These are phyloP conservation scores for Oxyteleia sp. DNA, from an alignment of 2,888 invertebrate genomes.

Conservation along the genomic window DNA sequence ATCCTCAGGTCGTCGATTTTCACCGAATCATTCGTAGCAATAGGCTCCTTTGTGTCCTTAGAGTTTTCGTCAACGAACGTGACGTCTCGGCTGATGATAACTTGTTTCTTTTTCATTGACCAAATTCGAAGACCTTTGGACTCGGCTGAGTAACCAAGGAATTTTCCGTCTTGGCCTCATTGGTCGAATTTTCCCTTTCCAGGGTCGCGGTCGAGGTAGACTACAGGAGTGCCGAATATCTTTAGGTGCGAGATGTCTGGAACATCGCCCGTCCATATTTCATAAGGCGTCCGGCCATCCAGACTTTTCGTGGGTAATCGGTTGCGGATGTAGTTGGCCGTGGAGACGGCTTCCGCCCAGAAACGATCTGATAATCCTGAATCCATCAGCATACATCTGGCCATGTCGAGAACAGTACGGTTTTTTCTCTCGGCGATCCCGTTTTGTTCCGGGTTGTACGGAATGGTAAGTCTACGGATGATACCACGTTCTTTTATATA, in stretches of 20 bases:
- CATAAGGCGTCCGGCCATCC: too few species aligned
- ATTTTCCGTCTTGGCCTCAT: not conserved
- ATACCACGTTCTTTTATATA: conserved; percentile 5
- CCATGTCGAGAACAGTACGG: conserved; percentile 16
- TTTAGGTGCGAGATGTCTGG: conserved; percentile 4
- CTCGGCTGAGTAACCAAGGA: not conserved
- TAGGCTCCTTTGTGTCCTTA: too few species aligned
- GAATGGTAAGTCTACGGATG: not conserved
- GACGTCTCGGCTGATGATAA: too few species aligned
- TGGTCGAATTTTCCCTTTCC: conserved; percentile 7
- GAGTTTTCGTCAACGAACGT: too few species aligned
- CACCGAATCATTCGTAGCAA: too few species aligned
- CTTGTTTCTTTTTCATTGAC: not conserved
- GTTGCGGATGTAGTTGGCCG: conserved; percentile 6
- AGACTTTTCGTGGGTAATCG: conserved; percentile 11
- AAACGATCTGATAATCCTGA: not conserved
- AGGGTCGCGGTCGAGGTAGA: conserved; percentile 8
- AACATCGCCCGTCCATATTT: conserved; percentile 8
- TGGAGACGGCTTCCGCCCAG: conserved; percentile 14
- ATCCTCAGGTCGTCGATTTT: too few species aligned
- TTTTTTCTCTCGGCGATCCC: conserved; percentile 30
- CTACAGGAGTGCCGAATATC: conserved; percentile 5
- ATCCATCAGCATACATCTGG: conserved; percentile 14
- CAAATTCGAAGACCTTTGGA: conserved; percentile 1
- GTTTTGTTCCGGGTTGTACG: conserved; percentile 29